Evolutionary conservation across 2,888 invertebrate species (phyloP), one percentile per base, ranked within the genome.

Genomic region (Quadroppia sp.): DNA sequence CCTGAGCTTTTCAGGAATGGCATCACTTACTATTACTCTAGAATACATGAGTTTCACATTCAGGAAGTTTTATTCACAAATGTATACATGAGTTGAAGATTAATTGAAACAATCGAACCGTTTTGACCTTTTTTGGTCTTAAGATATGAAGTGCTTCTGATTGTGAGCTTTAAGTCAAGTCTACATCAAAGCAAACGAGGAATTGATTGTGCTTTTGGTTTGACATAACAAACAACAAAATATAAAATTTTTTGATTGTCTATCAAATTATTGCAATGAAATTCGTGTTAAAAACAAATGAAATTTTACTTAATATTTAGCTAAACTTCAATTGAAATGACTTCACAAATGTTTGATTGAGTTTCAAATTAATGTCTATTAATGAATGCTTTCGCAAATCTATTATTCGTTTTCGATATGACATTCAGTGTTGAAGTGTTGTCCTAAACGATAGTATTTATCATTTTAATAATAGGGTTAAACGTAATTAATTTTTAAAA

Each of bases 41-140:
- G 20, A n/a, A 20, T 4, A 4, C 20, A 50, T 20, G 50, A 50
- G n/a, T 50, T n/a, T 1, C 59, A 59, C 6, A 30, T 59, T 59
- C 59, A 59, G 59, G 59, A 59, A 59, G 59, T 59, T 59, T 50
- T 50, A 23, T 23, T 3, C 59, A 59, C 30, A 32, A 59, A 28
- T 59, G n/a, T 59, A 50, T 4, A 4, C 36, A 36, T 36, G 20
- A 59, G 30, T 25, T 4, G 32, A 59, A 59, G 59, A 59, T 59
- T 30, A 59, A 59, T 59, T 28, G 59, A 59, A 59, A 7, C 28
- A 6, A 59, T 59, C 30, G 59, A 20, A 59, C 59, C 59, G 13
- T 59, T 59, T 59, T 59, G 59, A 59, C 59, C 59, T 59, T 59
- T 59, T 23, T 20, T 23, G 28, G 59, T 59, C 59, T 59, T 59